Evolutionary conservation across 2,888 invertebrate species (phyloP), one percentile per base, ranked within the genome.

Genomic region (Nephrotoma appendiculata): DNA sequence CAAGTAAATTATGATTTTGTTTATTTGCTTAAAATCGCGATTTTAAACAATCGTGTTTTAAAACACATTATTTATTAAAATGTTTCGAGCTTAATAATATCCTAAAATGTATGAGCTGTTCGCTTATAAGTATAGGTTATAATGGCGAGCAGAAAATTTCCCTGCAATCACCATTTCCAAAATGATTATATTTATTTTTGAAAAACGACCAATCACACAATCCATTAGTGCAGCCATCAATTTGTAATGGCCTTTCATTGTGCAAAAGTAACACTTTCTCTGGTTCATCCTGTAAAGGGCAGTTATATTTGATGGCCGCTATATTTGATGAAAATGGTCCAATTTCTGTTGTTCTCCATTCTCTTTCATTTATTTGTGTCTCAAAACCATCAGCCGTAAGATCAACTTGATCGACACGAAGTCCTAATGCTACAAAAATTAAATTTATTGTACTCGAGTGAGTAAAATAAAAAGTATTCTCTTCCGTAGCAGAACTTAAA

Each of bases 171-270:
- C 90, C 92, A 41, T 93, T 92, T 3, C 93, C 92, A 1, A 94
- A 89, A 0, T 92, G 90, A 2, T 93, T 92, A 88, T 94, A 94
- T 87, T 93, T 93, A 15, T 93, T 92, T 89, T 94, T 93, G 6
- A 97, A 92, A 41, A 93, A 93, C 0, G 94, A 93, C 96, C 96
- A 96, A 88, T 95, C 94, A 91, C 97, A 97, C 0, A 96, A 93
- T 0, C 96, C 96, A 0, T 95, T 95, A 7, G 94, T 92, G 90
- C 97, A 97, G 86, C 94, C 95, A 0, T 94, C 93, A 71, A 95
- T 91, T 87, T 94, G 91, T 86, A 96, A 93, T 0, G 95, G 94
- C 84, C 93, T 93, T 90, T 96, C 96, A 89, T 96, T 95, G 87
- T 95, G 92, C 88, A 95, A 93, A 91, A 96, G 95, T 89, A 96